A percentile compares a stretch with the other conserved stretches of the same genome.
Evolutionary conservation across 2,888 invertebrate species (phyloP).

Genomic region (Clunio marinus): DNA sequence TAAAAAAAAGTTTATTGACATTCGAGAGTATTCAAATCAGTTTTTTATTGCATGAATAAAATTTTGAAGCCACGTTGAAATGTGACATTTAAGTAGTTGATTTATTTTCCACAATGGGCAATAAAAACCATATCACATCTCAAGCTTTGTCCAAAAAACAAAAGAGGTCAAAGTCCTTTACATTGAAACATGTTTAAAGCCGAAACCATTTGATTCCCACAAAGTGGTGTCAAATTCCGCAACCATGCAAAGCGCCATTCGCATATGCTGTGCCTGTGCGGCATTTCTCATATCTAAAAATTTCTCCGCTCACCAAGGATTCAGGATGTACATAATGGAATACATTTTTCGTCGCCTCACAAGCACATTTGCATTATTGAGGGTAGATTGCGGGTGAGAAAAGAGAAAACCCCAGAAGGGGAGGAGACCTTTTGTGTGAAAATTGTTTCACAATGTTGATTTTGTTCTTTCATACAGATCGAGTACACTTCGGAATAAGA

Average conservation of each 20-base stretch:
- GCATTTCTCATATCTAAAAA: not conserved
- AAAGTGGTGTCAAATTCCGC: constrained; percentile 8
- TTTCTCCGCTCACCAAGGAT: not conserved
- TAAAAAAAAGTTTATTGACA: not conserved
- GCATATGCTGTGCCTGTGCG: constrained; percentile 16
- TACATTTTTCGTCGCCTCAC: constrained; percentile 28
- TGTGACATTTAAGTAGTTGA: too few relatives aligned
- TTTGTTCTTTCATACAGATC: constrained; percentile 30
- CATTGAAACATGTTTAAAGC: not conserved
- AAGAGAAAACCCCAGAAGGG: too few relatives aligned
- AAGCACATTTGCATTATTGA: not conserved
- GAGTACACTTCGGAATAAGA: constrained; percentile 17
- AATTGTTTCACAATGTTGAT: constrained; percentile 37
- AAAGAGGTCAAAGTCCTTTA: not conserved
- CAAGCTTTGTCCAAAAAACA: constrained; percentile 15
- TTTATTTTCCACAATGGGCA: constrained; percentile 10
- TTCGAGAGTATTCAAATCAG: not conserved
- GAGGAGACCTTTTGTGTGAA: constrained; percentile 32
- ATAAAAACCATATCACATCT: constrained; percentile 8
- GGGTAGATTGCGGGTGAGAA: not conserved
- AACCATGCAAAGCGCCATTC: constrained; percentile 14
- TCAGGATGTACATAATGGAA: constrained; percentile 20
- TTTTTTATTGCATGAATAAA: not conserved
- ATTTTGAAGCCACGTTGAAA: not conserved
- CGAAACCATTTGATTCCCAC: constrained; percentile 14